These are phyloP conservation scores for Yasuhikotakia modesta DNA, from an alignment of 2,797 vertebrate species.

Conservation along the genomic window DNA sequence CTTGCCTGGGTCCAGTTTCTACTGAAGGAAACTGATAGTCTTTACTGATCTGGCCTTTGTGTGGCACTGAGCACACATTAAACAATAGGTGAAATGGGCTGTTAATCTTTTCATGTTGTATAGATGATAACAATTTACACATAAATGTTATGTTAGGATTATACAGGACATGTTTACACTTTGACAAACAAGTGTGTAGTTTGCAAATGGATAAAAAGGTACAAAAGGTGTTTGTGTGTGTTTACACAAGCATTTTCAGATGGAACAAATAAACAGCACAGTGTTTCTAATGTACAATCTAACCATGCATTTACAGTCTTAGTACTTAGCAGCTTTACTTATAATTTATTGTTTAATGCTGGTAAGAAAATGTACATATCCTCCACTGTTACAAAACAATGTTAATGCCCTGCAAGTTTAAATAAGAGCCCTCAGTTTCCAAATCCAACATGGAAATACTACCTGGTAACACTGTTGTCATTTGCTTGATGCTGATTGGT, in stretches of 20 bases:
- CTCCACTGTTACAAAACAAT: slow-evolving; percentile 26
- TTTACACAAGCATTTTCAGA: background rate
- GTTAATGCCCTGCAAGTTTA: slow-evolving; percentile 21
- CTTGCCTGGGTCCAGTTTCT: slow-evolving; percentile 64
- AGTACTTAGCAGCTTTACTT: background rate
- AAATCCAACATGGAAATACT: slow-evolving; percentile 58
- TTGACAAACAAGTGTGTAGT: background rate
- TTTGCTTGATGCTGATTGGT: slow-evolving; percentile 60
- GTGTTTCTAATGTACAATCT: background rate
- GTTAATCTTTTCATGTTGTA: background rate
- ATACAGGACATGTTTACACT: background rate
- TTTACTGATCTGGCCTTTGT: slow-evolving; percentile 76
- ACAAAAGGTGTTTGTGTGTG: background rate
- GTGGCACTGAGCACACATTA: slow-evolving; percentile 50
- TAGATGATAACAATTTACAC: background rate
- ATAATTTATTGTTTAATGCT: slow-evolving; percentile 9
- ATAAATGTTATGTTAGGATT: background rate
- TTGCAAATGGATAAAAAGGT: background rate
- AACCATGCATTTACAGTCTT: background rate
- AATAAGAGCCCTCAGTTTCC: slow-evolving; percentile 13
- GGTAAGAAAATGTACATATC: background rate
- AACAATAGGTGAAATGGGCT: background rate
- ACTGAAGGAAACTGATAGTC: slow-evolving; percentile 79
- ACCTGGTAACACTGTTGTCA: slow-evolving; percentile 64
- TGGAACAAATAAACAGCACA: background rate